phyloP scores from a whole-genome alignment of 2,113 vertebrate genomes.

The Penelope pileata region DNA sequence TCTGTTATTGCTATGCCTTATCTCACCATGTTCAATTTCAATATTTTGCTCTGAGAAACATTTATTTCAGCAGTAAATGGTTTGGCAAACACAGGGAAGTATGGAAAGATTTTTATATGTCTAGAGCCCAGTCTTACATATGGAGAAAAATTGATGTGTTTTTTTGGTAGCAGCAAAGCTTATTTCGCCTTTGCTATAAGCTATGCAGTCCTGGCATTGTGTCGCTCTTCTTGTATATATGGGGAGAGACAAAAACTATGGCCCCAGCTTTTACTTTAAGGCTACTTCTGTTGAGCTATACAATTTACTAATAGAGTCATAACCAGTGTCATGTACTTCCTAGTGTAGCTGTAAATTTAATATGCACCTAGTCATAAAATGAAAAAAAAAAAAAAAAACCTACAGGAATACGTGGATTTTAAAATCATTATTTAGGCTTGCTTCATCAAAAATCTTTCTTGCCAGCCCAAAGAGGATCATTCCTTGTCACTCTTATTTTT shows the following conservation, averaged over 20 bases:
- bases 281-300: neutral
- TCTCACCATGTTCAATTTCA: neutral
- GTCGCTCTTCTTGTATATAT: neutral
- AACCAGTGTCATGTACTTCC: neutral
- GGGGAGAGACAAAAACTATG: neutral
- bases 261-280: neutral
- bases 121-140: neutral
- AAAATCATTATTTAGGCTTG: neutral
- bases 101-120: neutral
- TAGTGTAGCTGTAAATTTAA: neutral
- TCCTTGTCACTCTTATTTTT: neutral
- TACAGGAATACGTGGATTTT: neutral
- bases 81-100: neutral
- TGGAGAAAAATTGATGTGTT: neutral
- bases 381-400: neutral
- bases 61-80: neutral
- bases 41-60: neutral
- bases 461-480: neutral
- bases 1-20: neutral
- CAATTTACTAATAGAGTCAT: neutral
- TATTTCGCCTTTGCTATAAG: neutral
- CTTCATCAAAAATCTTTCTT: neutral
- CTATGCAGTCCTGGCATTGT: neutral
- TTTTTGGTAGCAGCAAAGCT: neutral
- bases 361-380: neutral